phyloP scores from a whole-genome alignment of 2,113 vertebrate species.

The Cichladusa arquata region DNA sequence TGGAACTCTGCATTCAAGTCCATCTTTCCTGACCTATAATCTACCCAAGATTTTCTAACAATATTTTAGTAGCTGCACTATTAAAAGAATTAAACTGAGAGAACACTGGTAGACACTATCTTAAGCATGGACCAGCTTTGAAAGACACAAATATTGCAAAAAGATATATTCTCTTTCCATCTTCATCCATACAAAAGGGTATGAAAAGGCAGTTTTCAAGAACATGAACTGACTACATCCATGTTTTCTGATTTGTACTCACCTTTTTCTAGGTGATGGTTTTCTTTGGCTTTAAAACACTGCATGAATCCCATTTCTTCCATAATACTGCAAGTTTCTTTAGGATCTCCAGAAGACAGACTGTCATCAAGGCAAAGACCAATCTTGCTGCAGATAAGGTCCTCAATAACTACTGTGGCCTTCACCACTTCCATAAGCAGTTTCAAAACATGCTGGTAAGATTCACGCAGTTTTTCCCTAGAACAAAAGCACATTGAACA shows the following conservation, averaged over 20 bases:
- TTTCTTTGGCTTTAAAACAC: constrained; percentile 5
- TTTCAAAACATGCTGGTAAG: constrained; percentile 79
- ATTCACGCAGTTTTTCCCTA: constrained; percentile 77
- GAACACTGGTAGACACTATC: background rate
- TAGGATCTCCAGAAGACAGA: constrained; percentile 30
- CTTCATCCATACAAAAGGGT: background rate
- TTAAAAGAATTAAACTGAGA: background rate
- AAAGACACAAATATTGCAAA: background rate
- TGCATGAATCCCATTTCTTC: constrained; percentile 25
- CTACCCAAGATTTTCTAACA: background rate
- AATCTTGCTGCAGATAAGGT: constrained; percentile 81
- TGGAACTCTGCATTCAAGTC: background rate
- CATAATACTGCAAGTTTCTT: background rate
- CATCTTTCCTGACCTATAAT: background rate
- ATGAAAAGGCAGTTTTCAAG: background rate
- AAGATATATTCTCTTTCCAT: background rate
- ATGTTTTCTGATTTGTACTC: background rate
- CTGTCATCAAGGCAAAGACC: constrained; percentile 71
- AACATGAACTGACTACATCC: fast-evolving
- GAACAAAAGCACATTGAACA: background rate
- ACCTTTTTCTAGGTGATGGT: background rate
- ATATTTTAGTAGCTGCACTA: background rate
- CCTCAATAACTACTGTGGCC: constrained; percentile 75
- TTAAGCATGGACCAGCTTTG: background rate
- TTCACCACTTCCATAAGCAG: constrained; percentile 82